Evolutionary conservation across 2,113 vertebrate genomes (phyloP), one percentile per base, ranked within the genome.

Genomic region (Ornithorhynchus anatinus): DNA sequence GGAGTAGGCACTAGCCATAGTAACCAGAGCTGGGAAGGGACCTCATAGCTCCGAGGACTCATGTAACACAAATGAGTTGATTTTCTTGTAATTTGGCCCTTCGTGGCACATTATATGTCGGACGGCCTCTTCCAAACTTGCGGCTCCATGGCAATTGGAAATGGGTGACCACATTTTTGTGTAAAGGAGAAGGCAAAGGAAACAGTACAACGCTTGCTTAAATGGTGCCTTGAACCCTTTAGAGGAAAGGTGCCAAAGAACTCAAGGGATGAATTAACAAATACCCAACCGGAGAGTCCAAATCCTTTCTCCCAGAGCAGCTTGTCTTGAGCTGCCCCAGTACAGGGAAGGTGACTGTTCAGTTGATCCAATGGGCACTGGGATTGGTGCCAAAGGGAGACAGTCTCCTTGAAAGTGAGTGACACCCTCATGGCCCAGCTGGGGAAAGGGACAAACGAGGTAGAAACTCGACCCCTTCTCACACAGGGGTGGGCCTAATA

Each of bases 61-160:
- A 36, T 37, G 35, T 16, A 62, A 56, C 59, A 3, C 38, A 69
- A 63, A 37, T 56, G 53, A 82, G 79, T 4, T 0, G 1, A 65
- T 75, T 72, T 83, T 52, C 59, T 16, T 37, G 1, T 66, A 61
- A 73, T 64, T 53, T 16, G 61, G 54, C 42, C 22, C 31, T 32
- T 52, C 60, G 75, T 50, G 23, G 12, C 48, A 75, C 53, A 60
- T 68, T 75, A 35, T 52, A 75, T 72, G 74, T 74, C 33, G 81
- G 69, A 52, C 47, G 70, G 23, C 59, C 39, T 60, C 68, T 65
- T 68, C 32, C 53, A 67, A 47, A 36, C 37, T 70, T 70, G 31
- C 23, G 50, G 35, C 52, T 64, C 81, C 58, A 69, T 80, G 63
- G 70, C 63, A 77, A 62, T 38, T 54, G 43, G 44, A 77, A 79